These are phyloP conservation scores for Numenius arquata DNA, from an alignment of 2,113 vertebrate species.

Conservation along the genomic window DNA sequence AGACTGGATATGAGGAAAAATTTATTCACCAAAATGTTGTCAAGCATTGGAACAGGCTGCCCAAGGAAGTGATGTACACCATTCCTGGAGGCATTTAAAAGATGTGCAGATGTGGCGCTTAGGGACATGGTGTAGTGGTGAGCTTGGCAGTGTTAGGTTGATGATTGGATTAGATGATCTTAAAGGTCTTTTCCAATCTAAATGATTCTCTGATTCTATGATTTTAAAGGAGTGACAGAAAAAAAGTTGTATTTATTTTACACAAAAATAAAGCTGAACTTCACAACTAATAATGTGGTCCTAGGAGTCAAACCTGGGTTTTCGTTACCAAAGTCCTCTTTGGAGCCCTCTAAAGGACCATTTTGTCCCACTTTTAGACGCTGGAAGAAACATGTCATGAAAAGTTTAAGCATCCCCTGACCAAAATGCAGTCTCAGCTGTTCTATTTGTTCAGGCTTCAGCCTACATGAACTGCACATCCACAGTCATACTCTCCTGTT, in stretches of 20 bases:
- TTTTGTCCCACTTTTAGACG: neutral
- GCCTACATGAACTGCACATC: neutral
- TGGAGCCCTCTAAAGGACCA: neutral
- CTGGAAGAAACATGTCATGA: neutral
- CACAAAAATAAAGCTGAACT: neutral
- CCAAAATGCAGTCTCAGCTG: neutral
- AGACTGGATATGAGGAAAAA: neutral
- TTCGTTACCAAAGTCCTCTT: neutral
- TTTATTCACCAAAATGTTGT: neutral
- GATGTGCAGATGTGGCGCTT: accelerated
- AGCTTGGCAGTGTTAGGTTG: neutral
- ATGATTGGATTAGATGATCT: neutral
- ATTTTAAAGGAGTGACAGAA: neutral
- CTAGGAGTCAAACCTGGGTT: neutral
- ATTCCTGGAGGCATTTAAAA: neutral
- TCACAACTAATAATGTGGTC: neutral
- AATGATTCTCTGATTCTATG: neutral
- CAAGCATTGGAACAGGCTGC: neutral
- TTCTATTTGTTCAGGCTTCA: neutral
- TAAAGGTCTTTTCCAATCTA: neutral
- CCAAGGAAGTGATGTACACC: neutral
- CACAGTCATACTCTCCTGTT: neutral
- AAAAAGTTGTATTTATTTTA: neutral
- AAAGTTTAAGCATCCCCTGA: neutral
- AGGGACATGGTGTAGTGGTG: neutral